These are phyloP conservation scores for Tenebrosternarchus preto DNA, from an alignment of 2,113 vertebrate genomes.

Conservation along the genomic window DNA sequence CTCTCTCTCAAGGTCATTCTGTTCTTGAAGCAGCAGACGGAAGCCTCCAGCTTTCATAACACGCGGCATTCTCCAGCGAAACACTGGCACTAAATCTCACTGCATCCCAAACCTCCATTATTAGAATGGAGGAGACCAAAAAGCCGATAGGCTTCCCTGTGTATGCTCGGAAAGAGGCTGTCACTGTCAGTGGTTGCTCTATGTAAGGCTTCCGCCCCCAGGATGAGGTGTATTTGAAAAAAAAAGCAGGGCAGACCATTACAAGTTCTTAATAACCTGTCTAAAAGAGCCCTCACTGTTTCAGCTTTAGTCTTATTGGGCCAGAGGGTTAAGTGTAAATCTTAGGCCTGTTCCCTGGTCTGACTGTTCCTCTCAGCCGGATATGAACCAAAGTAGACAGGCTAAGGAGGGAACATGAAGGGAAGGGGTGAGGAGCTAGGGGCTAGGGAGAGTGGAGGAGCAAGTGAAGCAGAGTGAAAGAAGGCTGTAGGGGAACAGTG, in stretches of 20 bases:
- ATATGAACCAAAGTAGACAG: conserved; percentile 25
- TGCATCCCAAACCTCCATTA: too few species aligned
- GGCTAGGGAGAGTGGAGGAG: not conserved
- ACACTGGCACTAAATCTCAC: too few species aligned
- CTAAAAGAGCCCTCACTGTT: conserved; percentile 29
- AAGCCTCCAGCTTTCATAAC: not conserved
- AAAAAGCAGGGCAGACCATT: conserved; percentile 10
- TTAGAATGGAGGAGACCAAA: too few species aligned
- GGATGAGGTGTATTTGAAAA: not conserved
- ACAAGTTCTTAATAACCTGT: not conserved
- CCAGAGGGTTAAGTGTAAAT: conserved; percentile 42
- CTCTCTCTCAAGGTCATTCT: conserved; percentile 30
- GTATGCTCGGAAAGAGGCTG: too few species aligned
- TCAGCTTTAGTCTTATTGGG: conserved; percentile 28
- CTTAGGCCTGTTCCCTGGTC: conserved; percentile 36
- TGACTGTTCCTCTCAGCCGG: conserved; percentile 31
- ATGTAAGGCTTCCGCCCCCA: too few species aligned
- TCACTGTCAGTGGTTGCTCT: too few species aligned
- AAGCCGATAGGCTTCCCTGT: too few species aligned
- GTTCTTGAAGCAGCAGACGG: not conserved
- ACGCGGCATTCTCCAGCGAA: not conserved
- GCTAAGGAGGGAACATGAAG: not conserved
- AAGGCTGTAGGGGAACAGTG: not conserved
- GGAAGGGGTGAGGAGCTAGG: not conserved
- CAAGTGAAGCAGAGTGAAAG: not conserved